These are phyloP conservation scores for Elachura formosa DNA, from an alignment of 2,113 vertebrate genomes.

Conservation along the genomic window DNA sequence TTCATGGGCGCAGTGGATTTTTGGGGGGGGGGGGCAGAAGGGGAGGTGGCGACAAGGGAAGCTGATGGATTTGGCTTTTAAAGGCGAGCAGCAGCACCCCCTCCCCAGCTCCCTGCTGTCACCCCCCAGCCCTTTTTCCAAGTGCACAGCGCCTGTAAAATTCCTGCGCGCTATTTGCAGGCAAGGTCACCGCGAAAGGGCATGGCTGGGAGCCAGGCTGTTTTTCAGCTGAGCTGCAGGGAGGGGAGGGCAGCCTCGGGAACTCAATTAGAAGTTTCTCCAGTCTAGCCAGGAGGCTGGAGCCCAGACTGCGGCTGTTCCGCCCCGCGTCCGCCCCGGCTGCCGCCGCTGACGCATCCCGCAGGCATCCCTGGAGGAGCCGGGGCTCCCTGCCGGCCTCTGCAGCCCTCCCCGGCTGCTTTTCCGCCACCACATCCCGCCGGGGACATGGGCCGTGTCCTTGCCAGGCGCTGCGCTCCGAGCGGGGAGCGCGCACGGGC, in stretches of 20 bases:
- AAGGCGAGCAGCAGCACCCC: background rate
- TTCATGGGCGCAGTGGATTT: background rate
- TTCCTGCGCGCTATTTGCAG: conserved; percentile 76
- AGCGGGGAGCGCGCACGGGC: background rate
- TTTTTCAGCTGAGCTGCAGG: conserved; percentile 77
- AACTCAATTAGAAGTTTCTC: conserved; percentile 94
- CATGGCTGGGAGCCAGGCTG: conserved; percentile 75
- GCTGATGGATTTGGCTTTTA: background rate
- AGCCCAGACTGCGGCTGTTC: conserved; percentile 90
- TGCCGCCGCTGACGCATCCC: conserved; percentile 84
- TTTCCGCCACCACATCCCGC: background rate
- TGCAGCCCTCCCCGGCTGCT: background rate
- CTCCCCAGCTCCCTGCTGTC: background rate
- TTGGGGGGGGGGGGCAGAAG: accelerated
- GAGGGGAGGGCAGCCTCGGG: conserved; percentile 81
- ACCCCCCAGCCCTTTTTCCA: background rate
- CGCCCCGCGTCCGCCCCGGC: conserved; percentile 50
- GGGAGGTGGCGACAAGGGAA: background rate
- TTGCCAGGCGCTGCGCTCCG: background rate
- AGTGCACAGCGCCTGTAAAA: conserved; percentile 55
- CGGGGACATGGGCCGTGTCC: background rate
- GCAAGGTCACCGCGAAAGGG: conserved; percentile 81
- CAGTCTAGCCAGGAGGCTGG: conserved; percentile 90
- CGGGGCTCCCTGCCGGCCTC: background rate
- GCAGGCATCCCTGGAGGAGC: conserved; percentile 79